Base-by-base conservation (phyloP, 2,797 vertebrate genomes). In the Coracias cyanogaster region DNA sequence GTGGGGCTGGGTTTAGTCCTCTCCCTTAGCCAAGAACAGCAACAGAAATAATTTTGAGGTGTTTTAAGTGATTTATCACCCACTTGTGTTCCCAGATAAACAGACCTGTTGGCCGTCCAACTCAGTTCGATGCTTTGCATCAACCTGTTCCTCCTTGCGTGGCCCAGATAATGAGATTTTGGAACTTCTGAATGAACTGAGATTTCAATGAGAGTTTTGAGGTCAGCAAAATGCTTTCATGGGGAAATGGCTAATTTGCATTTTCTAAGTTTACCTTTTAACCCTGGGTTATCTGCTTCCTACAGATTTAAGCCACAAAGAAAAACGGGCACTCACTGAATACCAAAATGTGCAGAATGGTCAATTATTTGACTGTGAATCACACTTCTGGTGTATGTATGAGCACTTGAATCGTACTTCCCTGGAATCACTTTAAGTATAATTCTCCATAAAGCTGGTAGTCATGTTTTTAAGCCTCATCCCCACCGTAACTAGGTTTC, bases 221-320 rank as follows among this genome's bases (percentile, higher is more conserved):
- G 82, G 91, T 92, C 91, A 88, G 69, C 39, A 49, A 91, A 94
- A 72, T 33, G 33, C 54, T 83, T 91, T 82, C 65, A 19, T 7
- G 6, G 49, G 21, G 18, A 96, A 93, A 95, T 93, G 82, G 24
- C 73, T 95, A 28, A 79, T 96, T 66, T 93, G 73, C 87, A 95
- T 94, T 83, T 82, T 21, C 61, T 22, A 4, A 41, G 4, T 15
- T 92, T 65, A 46, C 62, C 72, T 83, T 24, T 11, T 69, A 48
- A 16, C 58, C 62, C 76, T 2, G 45, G 25, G 57, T 6, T 83
- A 37, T 71, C 89, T 83, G 54, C 35, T 74, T 26, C 60, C 28
- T 25, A 19, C 57, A 72, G 79, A 25, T 72, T 72, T 78, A 21
- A 72, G 46, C 15, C 72, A 60, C 84, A 51, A 5, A 83, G 26